Conservation (phyloP, 2,888 invertebrate genomes). For the Schrankia costaestrigalis region DNA sequence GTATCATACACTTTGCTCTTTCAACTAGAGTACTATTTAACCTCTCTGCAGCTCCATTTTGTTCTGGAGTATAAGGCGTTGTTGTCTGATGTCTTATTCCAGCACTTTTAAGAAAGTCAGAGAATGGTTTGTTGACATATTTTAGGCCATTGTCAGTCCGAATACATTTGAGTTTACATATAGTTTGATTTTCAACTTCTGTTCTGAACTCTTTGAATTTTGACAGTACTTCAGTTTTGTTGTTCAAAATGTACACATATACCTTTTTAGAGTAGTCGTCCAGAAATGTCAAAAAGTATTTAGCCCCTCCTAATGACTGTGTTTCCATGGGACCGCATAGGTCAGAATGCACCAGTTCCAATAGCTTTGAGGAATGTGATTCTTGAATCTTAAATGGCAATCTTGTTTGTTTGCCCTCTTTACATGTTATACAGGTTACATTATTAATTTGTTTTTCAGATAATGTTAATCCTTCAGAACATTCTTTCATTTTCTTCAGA, state of each 20-base stretch:
- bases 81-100: slow-evolving; percentile 13
- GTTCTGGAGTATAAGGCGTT: slow-evolving; percentile 15
- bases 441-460: background rate
- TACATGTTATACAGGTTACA: background rate
- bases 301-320: background rate
- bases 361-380: background rate
- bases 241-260: slow-evolving; percentile 6
- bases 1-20: slow-evolving; percentile 11
- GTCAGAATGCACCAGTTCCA: slow-evolving; percentile 8
- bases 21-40: slow-evolving; percentile 14
- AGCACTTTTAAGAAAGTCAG: background rate
- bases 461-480: background rate
- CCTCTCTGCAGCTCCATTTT: slow-evolving; percentile 16
- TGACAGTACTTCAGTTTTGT: slow-evolving; percentile 3
- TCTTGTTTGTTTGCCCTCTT: too few species aligned
- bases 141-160: slow-evolving; percentile 7
- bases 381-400: slow-evolving; percentile 11
- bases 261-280: slow-evolving; percentile 11
- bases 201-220: slow-evolving; percentile 13
- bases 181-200: slow-evolving; percentile 13
- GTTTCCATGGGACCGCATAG: slow-evolving; percentile 1
- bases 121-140: slow-evolving; percentile 2
- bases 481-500: background rate
- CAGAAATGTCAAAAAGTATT: slow-evolving; percentile 19
- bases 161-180: background rate